These are phyloP conservation scores for Zhengitettix transpicula DNA, from an alignment of 2,888 invertebrate genomes.

Conservation along the genomic window DNA sequence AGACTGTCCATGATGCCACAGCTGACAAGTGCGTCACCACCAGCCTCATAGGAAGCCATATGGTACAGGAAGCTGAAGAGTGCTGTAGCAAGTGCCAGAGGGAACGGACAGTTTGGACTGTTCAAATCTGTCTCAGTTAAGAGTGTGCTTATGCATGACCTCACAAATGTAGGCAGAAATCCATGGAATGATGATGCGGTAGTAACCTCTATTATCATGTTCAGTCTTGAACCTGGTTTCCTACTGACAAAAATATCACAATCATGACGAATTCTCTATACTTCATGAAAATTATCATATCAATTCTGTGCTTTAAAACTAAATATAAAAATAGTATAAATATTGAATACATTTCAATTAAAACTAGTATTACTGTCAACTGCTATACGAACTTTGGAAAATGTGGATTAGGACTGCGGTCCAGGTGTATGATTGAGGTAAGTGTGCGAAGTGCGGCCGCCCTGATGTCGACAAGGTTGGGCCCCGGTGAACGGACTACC, in stretches of 20 bases:
- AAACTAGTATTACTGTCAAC: too few species aligned
- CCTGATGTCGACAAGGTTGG: constrained; percentile 60
- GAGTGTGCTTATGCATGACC: constrained; percentile 55
- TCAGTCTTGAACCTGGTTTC: constrained; percentile 45
- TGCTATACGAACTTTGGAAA: constrained; percentile 52
- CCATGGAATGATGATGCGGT: constrained; percentile 78
- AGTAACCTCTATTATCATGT: constrained; percentile 72
- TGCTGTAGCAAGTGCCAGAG: constrained; percentile 63
- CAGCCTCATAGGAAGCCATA: constrained; percentile 69
- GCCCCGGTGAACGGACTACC: constrained; percentile 51
- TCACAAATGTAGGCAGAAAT: constrained; percentile 64
- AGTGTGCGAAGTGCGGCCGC: constrained; percentile 70
- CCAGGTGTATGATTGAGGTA: constrained; percentile 74
- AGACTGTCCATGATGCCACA: constrained; percentile 83
- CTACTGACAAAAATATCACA: constrained; percentile 22
- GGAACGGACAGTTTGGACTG: constrained; percentile 34
- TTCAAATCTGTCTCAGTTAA: constrained; percentile 25
- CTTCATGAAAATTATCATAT: too few species aligned
- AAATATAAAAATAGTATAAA: too few species aligned
- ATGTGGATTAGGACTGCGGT: constrained; percentile 66
- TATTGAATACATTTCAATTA: too few species aligned
- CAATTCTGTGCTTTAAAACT: too few species aligned
- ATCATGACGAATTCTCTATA: neutral
- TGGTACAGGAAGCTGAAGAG: constrained; percentile 80
- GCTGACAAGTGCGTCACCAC: constrained; percentile 69